phyloP scores from a whole-genome alignment of 1,140 invertebrate species.

The Brachionus plicatilis region DNA sequence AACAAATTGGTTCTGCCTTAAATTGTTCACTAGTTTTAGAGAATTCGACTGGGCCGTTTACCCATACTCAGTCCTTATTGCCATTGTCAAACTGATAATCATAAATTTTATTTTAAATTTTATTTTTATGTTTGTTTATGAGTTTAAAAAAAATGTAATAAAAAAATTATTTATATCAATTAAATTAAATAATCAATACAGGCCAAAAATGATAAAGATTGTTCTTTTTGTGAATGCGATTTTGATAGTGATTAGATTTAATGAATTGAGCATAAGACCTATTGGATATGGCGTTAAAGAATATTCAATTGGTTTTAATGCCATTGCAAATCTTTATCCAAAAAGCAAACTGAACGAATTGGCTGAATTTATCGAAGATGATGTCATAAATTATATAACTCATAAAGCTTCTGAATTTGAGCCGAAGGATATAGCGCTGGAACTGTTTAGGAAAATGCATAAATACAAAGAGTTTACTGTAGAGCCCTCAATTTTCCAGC shows the following conservation, averaged over 20 bases:
- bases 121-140: not conserved
- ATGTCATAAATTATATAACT: not conserved
- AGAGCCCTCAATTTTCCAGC: conserved; percentile 36
- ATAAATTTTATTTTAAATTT: not conserved
- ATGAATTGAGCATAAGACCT: not conserved
- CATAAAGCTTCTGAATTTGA: not conserved
- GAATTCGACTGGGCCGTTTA: not conserved
- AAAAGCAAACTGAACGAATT: not conserved
- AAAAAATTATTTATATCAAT: not conserved
- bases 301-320: conserved; percentile 23
- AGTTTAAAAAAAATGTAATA: not conserved
- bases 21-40: conserved; percentile 38
- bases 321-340: conserved; percentile 24
- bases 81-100: not conserved
- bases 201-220: not conserved
- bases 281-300: conserved; percentile 16
- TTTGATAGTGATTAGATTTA: not conserved
- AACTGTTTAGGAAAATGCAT: not conserved
- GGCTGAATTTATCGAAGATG: not conserved
- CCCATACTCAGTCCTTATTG: not conserved
- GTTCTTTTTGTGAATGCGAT: not conserved
- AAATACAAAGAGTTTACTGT: conserved; percentile 1
- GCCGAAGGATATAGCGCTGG: conserved; percentile 3
- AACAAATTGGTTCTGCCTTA: conserved; percentile 25
- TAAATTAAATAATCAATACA: not conserved